These are phyloP conservation scores for Naso thynnoides DNA, from an alignment of 2,797 vertebrate species.

Conservation along the genomic window DNA sequence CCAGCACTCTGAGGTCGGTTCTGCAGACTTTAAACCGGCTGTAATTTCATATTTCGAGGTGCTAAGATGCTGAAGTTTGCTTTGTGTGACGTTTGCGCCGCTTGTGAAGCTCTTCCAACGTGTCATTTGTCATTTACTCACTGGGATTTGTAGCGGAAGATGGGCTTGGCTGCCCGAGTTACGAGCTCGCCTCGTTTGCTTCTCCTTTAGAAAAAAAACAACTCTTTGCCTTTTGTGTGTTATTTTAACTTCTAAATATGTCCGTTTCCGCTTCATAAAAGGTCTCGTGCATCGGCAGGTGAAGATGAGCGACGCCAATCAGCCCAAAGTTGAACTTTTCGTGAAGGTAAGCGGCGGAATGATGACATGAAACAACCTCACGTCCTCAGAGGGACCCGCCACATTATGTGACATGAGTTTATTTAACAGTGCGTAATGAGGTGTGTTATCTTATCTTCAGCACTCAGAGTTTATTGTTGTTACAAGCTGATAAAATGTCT, in stretches of 20 bases:
- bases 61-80: fast-evolving
- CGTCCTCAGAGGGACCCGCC: conserved; percentile 24
- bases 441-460: not conserved
- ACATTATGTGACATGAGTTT: conserved; percentile 23
- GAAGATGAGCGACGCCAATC: conserved; percentile 81
- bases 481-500: not conserved
- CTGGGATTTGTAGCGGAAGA: conserved; percentile 44
- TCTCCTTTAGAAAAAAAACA: not conserved
- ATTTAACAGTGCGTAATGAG: not conserved
- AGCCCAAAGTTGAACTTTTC: conserved; percentile 84
- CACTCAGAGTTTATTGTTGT: not conserved
- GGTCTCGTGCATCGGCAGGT: conserved; percentile 31
- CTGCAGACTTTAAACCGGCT: fast-evolving
- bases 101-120: not conserved
- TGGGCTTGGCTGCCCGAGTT: conserved; percentile 52
- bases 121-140: not conserved
- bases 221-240: not conserved
- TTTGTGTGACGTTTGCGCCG: fast-evolving
- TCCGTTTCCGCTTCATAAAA: not conserved
- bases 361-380: not conserved
- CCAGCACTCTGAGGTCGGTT: conserved; percentile 23
- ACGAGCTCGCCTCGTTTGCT: conserved; percentile 18
- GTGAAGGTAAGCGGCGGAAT: conserved; percentile 81
- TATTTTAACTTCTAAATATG: not conserved
- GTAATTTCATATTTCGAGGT: fast-evolving